Evolutionary conservation across 2,113 vertebrate species (phyloP).

Genomic region (Oceanodroma tethys): DNA sequence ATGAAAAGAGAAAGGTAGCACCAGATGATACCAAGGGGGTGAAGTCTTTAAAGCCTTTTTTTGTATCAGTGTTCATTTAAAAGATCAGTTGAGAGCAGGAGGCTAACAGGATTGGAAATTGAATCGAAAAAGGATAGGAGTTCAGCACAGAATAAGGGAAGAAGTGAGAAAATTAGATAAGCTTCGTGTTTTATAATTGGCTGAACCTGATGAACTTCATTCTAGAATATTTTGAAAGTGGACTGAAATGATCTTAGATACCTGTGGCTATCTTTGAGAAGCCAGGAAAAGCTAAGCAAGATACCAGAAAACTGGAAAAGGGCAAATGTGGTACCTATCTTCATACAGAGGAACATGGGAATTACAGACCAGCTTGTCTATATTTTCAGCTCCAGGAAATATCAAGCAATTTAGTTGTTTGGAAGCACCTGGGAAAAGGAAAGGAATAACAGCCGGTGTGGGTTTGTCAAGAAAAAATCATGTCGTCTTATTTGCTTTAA

Average conservation of each 20-base stretch:
- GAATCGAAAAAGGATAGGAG: constrained; percentile 4
- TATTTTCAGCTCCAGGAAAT: constrained; percentile 13
- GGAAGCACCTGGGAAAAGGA: neutral
- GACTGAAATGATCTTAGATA: constrained; percentile 25
- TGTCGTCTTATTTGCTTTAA: neutral
- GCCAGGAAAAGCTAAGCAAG: neutral
- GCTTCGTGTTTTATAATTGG: constrained; percentile 37
- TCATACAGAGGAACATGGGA: neutral
- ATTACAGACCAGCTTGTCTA: neutral
- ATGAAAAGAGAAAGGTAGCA: constrained; percentile 32
- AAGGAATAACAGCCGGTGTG: neutral
- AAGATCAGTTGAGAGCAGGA: constrained; percentile 34
- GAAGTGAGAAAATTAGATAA: constrained; percentile 41
- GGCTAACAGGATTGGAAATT: constrained; percentile 2
- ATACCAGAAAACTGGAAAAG: neutral
- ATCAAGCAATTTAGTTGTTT: neutral
- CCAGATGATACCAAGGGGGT: neutral
- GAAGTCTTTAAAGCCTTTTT: constrained; percentile 45
- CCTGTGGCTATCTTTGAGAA: constrained; percentile 19
- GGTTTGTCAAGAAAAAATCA: neutral
- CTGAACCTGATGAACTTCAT: constrained; percentile 54
- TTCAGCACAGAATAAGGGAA: constrained; percentile 16
- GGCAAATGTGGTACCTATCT: neutral
- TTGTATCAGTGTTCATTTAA: constrained; percentile 18
- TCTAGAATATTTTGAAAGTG: constrained; percentile 20